phyloP scores from a whole-genome alignment of 1,140 invertebrate genomes.

The Calephelis virginiensis region DNA sequence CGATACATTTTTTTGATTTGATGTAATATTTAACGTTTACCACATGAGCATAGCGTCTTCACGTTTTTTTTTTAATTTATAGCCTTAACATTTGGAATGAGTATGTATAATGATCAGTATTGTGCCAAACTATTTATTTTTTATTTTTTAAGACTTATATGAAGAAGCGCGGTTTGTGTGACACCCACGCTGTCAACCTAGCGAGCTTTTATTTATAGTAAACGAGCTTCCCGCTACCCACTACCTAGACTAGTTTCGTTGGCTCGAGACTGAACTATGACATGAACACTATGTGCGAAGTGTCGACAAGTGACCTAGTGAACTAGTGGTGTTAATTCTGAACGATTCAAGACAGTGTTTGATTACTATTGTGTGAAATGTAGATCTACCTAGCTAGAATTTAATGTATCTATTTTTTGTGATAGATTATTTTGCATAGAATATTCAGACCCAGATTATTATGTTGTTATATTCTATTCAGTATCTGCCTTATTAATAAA shows the following conservation, averaged over 20 bases:
- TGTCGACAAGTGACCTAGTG: constrained; percentile 33
- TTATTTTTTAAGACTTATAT: not conserved
- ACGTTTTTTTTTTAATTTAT: too few relatives aligned
- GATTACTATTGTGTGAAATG: constrained; percentile 49
- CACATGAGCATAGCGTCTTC: too few relatives aligned
- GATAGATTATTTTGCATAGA: constrained; percentile 23
- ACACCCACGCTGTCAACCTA: constrained; percentile 14
- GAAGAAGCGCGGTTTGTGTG: not conserved
- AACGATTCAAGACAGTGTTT: constrained; percentile 40
- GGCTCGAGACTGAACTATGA: constrained; percentile 32
- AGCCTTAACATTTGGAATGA: too few relatives aligned
- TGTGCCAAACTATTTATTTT: not conserved
- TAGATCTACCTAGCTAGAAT: constrained; percentile 47
- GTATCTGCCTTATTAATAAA: constrained; percentile 6
- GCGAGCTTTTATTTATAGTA: constrained; percentile 25
- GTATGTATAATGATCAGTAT: not conserved
- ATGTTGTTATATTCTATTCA: constrained; percentile 9
- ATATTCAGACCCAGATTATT: constrained; percentile 10
- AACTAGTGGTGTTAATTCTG: constrained; percentile 32
- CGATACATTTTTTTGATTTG: too few relatives aligned
- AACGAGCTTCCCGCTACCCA: constrained; percentile 57
- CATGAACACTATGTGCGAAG: constrained; percentile 13
- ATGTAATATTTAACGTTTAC: too few relatives aligned
- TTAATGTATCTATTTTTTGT: constrained; percentile 46
- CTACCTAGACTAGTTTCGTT: constrained; percentile 43